These are phyloP conservation scores for Nettapus auritus DNA, from an alignment of 2,113 vertebrate species.

Conservation along the genomic window DNA sequence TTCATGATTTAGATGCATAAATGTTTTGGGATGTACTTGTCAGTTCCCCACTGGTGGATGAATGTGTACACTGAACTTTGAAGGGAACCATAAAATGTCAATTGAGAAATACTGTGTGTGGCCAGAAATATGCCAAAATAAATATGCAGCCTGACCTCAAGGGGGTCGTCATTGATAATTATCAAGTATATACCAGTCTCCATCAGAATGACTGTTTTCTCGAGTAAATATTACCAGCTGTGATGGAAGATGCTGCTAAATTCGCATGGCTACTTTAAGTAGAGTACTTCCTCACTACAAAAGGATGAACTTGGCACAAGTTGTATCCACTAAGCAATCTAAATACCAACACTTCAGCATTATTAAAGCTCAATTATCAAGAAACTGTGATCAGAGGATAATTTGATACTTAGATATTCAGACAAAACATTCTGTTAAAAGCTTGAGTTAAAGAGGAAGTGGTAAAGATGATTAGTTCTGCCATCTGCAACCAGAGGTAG, in stretches of 20 bases:
- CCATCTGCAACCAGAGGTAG: conserved; percentile 39
- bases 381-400: conserved; percentile 13
- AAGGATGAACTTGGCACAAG: not conserved
- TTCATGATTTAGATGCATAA: not conserved
- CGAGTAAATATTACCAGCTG: not conserved
- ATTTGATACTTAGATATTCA: conserved; percentile 49
- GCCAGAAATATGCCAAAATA: not conserved
- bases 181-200: not conserved
- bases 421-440: conserved; percentile 24
- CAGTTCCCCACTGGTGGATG: not conserved
- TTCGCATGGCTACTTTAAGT: not conserved
- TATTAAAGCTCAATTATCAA: not conserved
- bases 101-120: not conserved
- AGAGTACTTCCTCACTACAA: not conserved
- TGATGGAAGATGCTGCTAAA: not conserved
- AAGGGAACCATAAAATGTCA: not conserved
- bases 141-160: not conserved
- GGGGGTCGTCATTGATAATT: not conserved
- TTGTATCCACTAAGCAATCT: not conserved
- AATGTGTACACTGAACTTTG: not conserved
- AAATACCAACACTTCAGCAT: not conserved
- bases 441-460: conserved; percentile 28
- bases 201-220: not conserved
- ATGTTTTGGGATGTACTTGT: not conserved
- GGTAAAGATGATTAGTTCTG: conserved; percentile 66